These are phyloP conservation scores for Hippoglossus stenolepis DNA, from an alignment of 2,113 vertebrate genomes.

Conservation along the genomic window DNA sequence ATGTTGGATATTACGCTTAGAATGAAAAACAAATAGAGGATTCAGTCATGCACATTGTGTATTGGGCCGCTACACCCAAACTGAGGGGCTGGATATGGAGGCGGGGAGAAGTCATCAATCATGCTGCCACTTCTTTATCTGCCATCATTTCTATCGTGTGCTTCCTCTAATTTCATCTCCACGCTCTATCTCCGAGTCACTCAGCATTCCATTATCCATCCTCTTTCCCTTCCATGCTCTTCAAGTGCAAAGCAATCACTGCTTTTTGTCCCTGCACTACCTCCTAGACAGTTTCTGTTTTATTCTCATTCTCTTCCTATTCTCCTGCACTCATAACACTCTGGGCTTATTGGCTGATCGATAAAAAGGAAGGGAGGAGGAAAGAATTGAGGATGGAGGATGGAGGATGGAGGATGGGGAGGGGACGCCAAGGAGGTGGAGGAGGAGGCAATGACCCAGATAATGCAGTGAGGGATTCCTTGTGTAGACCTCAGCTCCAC, in stretches of 20 bases:
- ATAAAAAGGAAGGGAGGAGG: slow-evolving; percentile 19
- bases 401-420: slow-evolving; percentile 34
- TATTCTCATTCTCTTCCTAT: not conserved
- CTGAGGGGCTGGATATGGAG: slow-evolving; percentile 2
- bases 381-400: slow-evolving; percentile 29
- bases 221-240: not conserved
- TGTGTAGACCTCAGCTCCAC: slow-evolving; percentile 34
- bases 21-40: not conserved
- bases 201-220: not conserved
- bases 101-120: slow-evolving; percentile 48
- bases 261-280: not conserved
- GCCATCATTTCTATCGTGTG: slow-evolving; percentile 19
- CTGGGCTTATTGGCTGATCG: slow-evolving; percentile 34
- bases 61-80: slow-evolving; percentile 16
- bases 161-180: slow-evolving; percentile 4
- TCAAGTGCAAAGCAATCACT: not conserved
- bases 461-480: slow-evolving; percentile 66
- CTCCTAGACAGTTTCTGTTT: not conserved
- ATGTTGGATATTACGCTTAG: not conserved
- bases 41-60: not conserved
- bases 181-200: not conserved
- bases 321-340: slow-evolving; percentile 21
- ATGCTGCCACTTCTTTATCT: slow-evolving; percentile 46
- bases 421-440: not conserved
- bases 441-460: slow-evolving; percentile 69